Evolutionary conservation across 2,797 vertebrate genomes (phyloP).

Genomic region (Craterocephalus amniculus): DNA sequence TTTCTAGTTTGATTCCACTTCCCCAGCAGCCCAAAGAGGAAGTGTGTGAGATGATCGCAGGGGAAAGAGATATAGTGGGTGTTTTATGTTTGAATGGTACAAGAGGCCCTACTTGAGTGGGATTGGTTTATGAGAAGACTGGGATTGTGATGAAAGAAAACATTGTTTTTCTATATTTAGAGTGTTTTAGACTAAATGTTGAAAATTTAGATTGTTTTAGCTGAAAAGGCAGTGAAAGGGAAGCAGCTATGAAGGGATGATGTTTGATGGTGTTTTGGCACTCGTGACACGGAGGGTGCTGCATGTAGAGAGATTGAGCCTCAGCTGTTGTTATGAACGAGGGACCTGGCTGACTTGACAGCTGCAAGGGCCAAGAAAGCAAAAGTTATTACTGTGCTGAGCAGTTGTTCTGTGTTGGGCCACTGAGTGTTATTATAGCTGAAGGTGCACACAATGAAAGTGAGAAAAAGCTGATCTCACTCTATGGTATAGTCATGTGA

Average conservation of each 20-base stretch:
- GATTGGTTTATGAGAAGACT: constrained; percentile 22
- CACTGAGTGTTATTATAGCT: constrained; percentile 62
- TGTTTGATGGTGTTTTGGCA: constrained; percentile 26
- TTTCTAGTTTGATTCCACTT: constrained; percentile 64
- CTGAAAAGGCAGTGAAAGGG: neutral
- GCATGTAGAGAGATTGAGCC: constrained; percentile 58
- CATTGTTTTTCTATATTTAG: constrained; percentile 7
- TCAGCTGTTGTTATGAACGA: constrained; percentile 90
- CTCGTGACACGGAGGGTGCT: constrained; percentile 39
- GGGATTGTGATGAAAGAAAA: constrained; percentile 1
- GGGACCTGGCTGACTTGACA: constrained; percentile 70
- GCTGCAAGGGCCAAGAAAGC: constrained; percentile 72
- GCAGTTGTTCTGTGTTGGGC: constrained; percentile 73
- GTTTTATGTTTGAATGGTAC: constrained; percentile 32
- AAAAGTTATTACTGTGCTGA: constrained; percentile 72
- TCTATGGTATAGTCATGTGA: neutral
- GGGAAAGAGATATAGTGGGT: constrained; percentile 22
- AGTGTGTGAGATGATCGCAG: constrained; percentile 29
- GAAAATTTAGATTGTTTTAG: neutral
- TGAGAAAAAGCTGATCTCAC: constrained; percentile 14
- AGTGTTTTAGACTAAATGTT: constrained; percentile 5
- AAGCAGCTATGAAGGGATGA: constrained; percentile 7
- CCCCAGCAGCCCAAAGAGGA: constrained; percentile 14
- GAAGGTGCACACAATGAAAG: constrained; percentile 59
- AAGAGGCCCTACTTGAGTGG: constrained; percentile 16